A percentile compares a stretch with the other conserved stretches of the same genome.
These are phyloP conservation scores for Mus pahari DNA, from an alignment of 2,113 vertebrate species.

Conservation along the genomic window DNA sequence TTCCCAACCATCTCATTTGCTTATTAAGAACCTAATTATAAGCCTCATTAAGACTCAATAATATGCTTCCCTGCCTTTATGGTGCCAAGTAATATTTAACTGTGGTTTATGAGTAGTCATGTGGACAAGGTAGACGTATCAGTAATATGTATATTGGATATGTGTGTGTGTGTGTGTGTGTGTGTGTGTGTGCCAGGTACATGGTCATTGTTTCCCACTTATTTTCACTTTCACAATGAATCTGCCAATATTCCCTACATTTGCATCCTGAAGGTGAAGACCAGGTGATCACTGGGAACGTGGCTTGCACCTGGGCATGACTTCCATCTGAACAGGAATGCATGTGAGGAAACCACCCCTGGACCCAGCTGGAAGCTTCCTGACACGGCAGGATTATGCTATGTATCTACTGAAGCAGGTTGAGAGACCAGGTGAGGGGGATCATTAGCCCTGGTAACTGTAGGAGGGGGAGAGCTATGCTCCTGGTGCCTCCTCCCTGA, in stretches of 20 bases:
- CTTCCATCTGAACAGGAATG: not conserved
- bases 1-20: not conserved
- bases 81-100: constrained; percentile 37
- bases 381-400: not conserved
- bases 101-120: constrained; percentile 12
- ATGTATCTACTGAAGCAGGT: not conserved
- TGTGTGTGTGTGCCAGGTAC: too few species aligned
- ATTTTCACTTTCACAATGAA: not conserved
- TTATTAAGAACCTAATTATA: not conserved
- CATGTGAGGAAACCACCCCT: not conserved
- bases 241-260: not conserved
- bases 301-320: not conserved
- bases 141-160: not conserved
- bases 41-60: constrained; percentile 1
- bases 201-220: not conserved
- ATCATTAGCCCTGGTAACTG: not conserved
- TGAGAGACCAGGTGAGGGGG: not conserved
- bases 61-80: constrained; percentile 4
- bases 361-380: not conserved
- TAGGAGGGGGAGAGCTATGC: not conserved
- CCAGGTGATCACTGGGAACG: not conserved
- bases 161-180: too few species aligned
- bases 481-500: not conserved
- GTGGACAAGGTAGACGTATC: not conserved
- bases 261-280: not conserved